Conservation (phyloP, 2,888 invertebrate species). For the Drosophila histrio region DNA sequence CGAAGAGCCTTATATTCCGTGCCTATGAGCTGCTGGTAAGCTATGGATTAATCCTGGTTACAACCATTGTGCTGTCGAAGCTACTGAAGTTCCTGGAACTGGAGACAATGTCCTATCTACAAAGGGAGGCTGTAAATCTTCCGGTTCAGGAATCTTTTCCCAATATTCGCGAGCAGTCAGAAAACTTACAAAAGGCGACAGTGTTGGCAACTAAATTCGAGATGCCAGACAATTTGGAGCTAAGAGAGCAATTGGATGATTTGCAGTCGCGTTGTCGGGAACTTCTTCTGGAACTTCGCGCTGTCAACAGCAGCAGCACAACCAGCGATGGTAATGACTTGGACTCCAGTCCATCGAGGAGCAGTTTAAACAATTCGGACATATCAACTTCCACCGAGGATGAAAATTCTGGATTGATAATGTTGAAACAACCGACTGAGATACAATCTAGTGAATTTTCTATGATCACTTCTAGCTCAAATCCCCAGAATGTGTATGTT, state of each 20-base stretch:
- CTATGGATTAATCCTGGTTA: constrained; percentile 42
- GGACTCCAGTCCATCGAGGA: not conserved
- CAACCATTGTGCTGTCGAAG: constrained; percentile 31
- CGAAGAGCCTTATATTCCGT: not conserved
- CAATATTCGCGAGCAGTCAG: not conserved
- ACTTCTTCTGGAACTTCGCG: constrained; percentile 44
- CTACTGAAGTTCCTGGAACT: constrained; percentile 31
- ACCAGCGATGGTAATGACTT: not conserved
- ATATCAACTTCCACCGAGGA: constrained; percentile 6
- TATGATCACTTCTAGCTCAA: not conserved
- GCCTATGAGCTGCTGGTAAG: constrained; percentile 20
- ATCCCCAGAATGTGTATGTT: constrained; percentile 42
- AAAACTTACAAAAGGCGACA: not conserved
- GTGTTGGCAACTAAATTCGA: not conserved
- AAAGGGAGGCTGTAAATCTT: not conserved
- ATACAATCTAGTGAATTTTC: constrained; percentile 7
- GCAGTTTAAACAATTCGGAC: constrained; percentile 6
- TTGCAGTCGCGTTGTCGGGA: constrained; percentile 45
- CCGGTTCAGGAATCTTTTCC: not conserved
- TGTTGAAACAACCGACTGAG: constrained; percentile 22
- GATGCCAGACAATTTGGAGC: constrained; percentile 11
- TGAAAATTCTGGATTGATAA: not conserved
- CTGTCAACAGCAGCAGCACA: constrained; percentile 6
- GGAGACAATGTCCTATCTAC: not conserved
- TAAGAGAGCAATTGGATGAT: constrained; percentile 39